Evolutionary conservation across 2,888 invertebrate genomes (phyloP), one percentile per base, ranked within the genome.

Genomic region (Lasius platythorax): DNA sequence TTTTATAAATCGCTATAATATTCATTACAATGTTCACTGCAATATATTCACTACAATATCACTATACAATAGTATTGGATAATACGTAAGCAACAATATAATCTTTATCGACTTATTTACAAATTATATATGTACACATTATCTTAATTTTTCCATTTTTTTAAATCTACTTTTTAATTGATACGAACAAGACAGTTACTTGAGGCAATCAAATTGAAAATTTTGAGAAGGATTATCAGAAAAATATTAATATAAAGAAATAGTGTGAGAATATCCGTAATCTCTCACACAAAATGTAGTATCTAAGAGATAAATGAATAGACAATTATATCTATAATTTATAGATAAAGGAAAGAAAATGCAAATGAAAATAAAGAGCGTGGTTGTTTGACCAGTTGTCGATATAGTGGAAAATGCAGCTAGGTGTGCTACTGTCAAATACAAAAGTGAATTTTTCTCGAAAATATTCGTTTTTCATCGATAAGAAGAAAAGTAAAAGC

Each of bases 331-430:
- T 53, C 1, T 8, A n/a, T n/a, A n/a, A n/a, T 53, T 18, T n/a
- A 53, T 46, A 64, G 50, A 53, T 46, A 23, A 23, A 46, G 8
- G 1, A 50, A 12, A 74, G 30, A 40, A 40, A 50, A 50, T 37
- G 12, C 4, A 58, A 58, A 23, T 58, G 6, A 56, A 63, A 63
- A 8, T 18, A 18, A 18, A n/a, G 18, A 18, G 18, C 30, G 2
- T 63, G 3, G 2, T 64, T 0, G 1, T 18, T 23, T 78, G 5
- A 78, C 56, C 78, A 33, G 15, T 56, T 40, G 28, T 9, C n/a
- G 78, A 68, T 68, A 78, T 18, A 43, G 15, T 5, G 40, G 68
- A 56, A 68, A 78, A 68, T 56, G 11, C 28, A 15, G 28, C 8
- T 23, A 18, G 8, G 12, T 12, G 30, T 18, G 12, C 8, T 37